phyloP scores from a whole-genome alignment of 2,113 vertebrate species.

The Turdus rufiventris region DNA sequence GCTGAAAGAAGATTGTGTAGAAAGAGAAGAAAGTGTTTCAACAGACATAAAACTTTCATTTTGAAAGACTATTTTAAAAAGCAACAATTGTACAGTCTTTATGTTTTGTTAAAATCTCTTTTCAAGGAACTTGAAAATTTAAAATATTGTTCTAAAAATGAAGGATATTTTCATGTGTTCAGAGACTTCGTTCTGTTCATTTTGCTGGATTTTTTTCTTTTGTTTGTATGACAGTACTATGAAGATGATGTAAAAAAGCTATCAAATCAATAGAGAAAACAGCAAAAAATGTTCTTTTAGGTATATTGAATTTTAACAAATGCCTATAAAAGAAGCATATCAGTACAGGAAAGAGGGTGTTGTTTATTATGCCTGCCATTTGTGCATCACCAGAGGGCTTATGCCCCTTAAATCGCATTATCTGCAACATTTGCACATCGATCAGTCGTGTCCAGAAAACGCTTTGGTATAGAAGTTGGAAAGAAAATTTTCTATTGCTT shows the following conservation, averaged over 20 bases:
- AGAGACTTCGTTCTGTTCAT: neutral
- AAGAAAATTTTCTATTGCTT: neutral
- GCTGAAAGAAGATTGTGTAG: neutral
- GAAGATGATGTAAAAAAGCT: neutral
- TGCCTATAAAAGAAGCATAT: neutral
- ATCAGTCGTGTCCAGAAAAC: neutral
- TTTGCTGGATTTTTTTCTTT: neutral
- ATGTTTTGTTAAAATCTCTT: neutral
- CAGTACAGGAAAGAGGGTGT: neutral
- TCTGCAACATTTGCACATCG: neutral
- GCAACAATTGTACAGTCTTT: neutral
- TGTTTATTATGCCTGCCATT: neutral
- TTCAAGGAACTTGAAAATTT: neutral
- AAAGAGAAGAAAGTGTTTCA: neutral
- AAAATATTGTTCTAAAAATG: neutral
- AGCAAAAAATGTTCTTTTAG: neutral
- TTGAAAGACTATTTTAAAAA: neutral
- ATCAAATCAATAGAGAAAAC: neutral
- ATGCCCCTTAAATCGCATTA: neutral
- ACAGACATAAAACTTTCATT: neutral
- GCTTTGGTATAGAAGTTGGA: neutral
- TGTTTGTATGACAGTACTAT: accelerated
- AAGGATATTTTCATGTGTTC: neutral
- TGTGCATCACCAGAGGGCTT: neutral
- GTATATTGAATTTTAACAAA: neutral